Evolutionary conservation across 2,113 vertebrate species (phyloP), one percentile per base, ranked within the genome.

Genomic region (Corythoichthys haematopterus): DNA sequence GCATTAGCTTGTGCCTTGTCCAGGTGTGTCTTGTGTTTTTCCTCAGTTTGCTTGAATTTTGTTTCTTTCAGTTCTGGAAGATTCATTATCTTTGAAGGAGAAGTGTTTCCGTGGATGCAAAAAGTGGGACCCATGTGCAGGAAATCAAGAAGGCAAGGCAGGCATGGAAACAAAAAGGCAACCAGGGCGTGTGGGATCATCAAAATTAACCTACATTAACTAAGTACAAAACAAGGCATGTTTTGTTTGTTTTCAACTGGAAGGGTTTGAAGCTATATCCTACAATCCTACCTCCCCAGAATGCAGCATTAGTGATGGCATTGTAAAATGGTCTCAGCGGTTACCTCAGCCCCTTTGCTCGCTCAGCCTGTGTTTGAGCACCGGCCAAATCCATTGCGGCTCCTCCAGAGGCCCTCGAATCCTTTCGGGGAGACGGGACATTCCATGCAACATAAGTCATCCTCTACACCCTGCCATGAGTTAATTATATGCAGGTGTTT

Each of bases 401-500:
- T 81, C 85, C 82, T 88, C 83, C 80, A 81, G 84, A 81, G 85
- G 81, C 82, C 81, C 81, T 83, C 36, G 70, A 77, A 81, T 80
- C 80, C 87, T 87, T 80, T 78, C 68, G 77, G 81, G 80, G 78
- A 83, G 81, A 82, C 63, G 72, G 81, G 89, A 91, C 86, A 88
- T 90, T 89, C 89, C 87, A 84, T 82, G 83, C 75, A 65, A 82
- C 77, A 86, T 81, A 86, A 88, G 80, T 85, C 85, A 85, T 86
- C 80, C 86, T 80, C 82, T 79, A 83, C 82, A 74, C 85, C 74
- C 80, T 73, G 75, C 84, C 85, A 88, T 87, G 88, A 89, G 88
- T 84, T 90, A 88, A 91, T 91, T 86, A 85, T 88, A 86, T 88
- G 82, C 88, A 91, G 88, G 90, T 91, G 90, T 89, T 90, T 88